Conservation (phyloP, 2,797 vertebrate species). For the Sebastes itinus region DNA sequence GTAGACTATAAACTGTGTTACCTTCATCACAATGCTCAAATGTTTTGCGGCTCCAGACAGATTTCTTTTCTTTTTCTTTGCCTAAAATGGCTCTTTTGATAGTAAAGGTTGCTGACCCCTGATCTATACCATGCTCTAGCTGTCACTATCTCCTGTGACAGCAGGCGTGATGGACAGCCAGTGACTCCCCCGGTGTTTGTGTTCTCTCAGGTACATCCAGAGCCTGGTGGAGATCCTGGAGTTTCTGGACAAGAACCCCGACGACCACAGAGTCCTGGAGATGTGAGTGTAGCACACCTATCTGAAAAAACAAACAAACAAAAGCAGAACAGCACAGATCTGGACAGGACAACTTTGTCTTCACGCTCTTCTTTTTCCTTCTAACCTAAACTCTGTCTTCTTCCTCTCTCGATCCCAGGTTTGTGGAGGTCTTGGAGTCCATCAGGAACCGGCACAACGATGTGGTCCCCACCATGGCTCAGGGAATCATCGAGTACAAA, state of each 20-base stretch:
- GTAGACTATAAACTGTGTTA: too few species aligned
- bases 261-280: conserved; percentile 84
- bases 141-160: background rate
- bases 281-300: conserved; percentile 77
- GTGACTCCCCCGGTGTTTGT: background rate
- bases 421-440: conserved; percentile 84
- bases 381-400: background rate
- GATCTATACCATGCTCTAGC: background rate
- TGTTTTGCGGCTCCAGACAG: too few species aligned
- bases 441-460: conserved; percentile 92
- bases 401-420: conserved; percentile 69
- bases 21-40: too few species aligned
- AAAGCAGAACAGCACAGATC: background rate
- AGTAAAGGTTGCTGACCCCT: too few species aligned
- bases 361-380: background rate
- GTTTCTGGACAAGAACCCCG: conserved; percentile 85
- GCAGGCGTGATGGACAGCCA: background rate
- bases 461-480: conserved; percentile 91
- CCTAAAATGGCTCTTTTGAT: too few species aligned
- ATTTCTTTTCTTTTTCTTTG: too few species aligned
- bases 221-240: conserved; percentile 90
- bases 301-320: background rate
- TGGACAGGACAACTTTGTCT: background rate
- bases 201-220: conserved; percentile 85
- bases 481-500: conserved; percentile 90